Base-by-base conservation (phyloP, 2,797 vertebrate species). In the Phalanger gymnotis region DNA sequence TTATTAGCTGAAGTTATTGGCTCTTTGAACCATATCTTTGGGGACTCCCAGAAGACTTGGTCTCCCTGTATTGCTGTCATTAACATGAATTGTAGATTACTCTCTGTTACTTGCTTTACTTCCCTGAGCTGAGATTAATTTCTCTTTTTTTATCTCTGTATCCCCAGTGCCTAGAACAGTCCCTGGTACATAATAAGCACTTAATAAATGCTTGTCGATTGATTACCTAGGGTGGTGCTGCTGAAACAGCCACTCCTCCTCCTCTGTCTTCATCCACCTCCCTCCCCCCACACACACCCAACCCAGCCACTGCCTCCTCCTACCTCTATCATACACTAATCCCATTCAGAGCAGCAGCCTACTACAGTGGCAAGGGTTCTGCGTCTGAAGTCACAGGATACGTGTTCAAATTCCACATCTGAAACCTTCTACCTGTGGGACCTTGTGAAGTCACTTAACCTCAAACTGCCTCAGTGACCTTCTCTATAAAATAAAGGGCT, bases 1-100 rank as follows among this genome's bases (percentile, higher is more conserved):
- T 92, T 0, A 0, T 0, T 28, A 19, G 66, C 54, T 1, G n/a
- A 0, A 0, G 0, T 47, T 1, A 0, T 3, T 13, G 2, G 73
- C 0, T 87, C 52, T 0, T 92, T 2, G 7, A 31, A 87, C 34
- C 57, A 0, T 10, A 3, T 53, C 53, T 13, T 11, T 57, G 0
- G 0, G 73, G 90, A 0, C 40, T 55, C 40, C 2, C 2, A 0
- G 40, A 3, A 34, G 73, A 1, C 5, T 10, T 3, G 34, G 1
- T 31, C 9, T 53, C 58, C 55, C 95, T 1, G 0, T 0, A 12
- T 54, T 7, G 2, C 87, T 0, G 53, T 31, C 40, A 87, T 87
- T 87, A 47, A 87, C 73, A 11, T 47, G 73, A 87, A 47, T 40
- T 91, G 40, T 28, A 53, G 54, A 4, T 61, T 90, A 81, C 14